phyloP scores from a whole-genome alignment of 2,888 invertebrate genomes.

The Embidobia sp. region DNA sequence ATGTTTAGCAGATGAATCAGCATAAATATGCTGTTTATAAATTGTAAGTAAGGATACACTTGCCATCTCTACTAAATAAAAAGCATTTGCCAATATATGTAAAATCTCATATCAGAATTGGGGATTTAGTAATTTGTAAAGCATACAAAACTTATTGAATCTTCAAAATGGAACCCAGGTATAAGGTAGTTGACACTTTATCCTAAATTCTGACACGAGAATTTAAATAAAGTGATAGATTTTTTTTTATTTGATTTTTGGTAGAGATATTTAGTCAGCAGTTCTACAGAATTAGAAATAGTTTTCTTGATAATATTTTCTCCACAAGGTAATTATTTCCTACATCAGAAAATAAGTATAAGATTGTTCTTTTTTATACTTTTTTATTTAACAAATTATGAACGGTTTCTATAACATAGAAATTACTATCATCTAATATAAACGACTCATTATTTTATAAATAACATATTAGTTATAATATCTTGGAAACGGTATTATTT shows the following conservation, averaged over 20 bases:
- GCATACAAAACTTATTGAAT: too few relatives aligned
- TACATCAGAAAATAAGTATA: background rate
- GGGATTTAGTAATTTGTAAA: background rate
- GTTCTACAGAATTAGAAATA: slow-evolving; percentile 10
- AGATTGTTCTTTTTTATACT: too few relatives aligned
- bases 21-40: slow-evolving; percentile 31
- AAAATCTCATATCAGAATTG: slow-evolving; percentile 17
- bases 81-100: slow-evolving; percentile 11
- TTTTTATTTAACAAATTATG: too few relatives aligned
- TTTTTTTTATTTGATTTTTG: slow-evolving; percentile 24
- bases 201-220: slow-evolving; percentile 9
- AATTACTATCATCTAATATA: too few relatives aligned
- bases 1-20: slow-evolving; percentile 32
- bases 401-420: too few relatives aligned
- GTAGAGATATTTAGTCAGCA: slow-evolving; percentile 27
- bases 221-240: slow-evolving; percentile 21
- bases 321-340: slow-evolving; percentile 4
- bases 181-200: too few relatives aligned
- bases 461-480: too few relatives aligned
- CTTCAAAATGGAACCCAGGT: too few relatives aligned
- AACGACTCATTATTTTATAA: too few relatives aligned
- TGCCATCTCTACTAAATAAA: slow-evolving; percentile 30
- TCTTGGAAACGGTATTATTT: too few relatives aligned
- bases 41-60: slow-evolving; percentile 39
- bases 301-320: slow-evolving; percentile 5